A percentile compares a stretch with the other conserved stretches of the same genome.
phyloP scores from a whole-genome alignment of 2,113 vertebrate genomes.

The Rhinopomastus cyanomelas region DNA sequence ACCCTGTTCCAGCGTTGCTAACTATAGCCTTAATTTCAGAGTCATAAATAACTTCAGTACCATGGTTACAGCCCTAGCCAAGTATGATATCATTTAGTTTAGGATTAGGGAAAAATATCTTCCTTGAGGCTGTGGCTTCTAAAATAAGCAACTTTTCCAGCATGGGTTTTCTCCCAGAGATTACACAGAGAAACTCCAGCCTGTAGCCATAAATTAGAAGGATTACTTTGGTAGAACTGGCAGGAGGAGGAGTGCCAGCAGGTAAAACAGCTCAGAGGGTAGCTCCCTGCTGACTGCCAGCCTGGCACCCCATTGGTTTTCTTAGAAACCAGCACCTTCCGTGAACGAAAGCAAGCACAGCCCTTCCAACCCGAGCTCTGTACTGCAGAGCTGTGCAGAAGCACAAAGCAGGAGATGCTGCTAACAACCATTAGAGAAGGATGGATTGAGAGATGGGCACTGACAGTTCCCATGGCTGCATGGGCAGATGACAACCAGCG shows the following conservation, averaged over 20 bases:
- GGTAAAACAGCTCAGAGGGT: background rate
- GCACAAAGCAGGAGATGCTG: background rate
- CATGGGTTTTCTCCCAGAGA: conserved; percentile 47
- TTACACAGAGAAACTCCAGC: conserved; percentile 38
- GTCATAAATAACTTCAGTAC: conserved; percentile 64
- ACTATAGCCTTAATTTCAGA: conserved; percentile 66
- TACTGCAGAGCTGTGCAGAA: background rate
- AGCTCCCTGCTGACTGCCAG: background rate
- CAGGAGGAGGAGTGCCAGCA: background rate
- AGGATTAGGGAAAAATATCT: conserved; percentile 65
- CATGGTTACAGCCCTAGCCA: conserved; percentile 65
- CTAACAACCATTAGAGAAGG: background rate
- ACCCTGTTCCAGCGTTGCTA: conserved; percentile 62
- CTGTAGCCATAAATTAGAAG: background rate
- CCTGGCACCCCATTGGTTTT: background rate
- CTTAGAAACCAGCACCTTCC: background rate
- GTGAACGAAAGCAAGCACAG: background rate
- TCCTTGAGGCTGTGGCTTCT: conserved; percentile 46
- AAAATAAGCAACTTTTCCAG: conserved; percentile 67
- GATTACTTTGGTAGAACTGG: background rate
- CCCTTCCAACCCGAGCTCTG: accelerated
- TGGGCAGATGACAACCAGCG: background rate
- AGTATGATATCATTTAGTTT: conserved; percentile 69
- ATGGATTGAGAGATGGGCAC: background rate
- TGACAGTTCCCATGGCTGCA: background rate